A percentile compares a stretch with the other conserved stretches of the same genome.
Conservation (phyloP, 2,113 vertebrate genomes). For the Sylvicapra grimmia region DNA sequence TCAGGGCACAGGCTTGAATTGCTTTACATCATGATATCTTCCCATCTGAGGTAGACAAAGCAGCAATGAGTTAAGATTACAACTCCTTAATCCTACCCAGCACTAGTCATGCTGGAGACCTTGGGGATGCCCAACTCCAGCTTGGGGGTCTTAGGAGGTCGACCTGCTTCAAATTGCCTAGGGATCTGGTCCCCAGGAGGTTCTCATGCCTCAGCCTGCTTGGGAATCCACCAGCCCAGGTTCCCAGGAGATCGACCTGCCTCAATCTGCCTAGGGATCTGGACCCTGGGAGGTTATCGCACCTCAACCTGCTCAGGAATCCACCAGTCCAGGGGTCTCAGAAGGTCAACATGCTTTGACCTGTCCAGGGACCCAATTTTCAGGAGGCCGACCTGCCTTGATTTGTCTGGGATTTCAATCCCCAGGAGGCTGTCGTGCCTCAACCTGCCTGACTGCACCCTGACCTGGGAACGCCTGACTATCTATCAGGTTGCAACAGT, state of each 20-base stretch:
- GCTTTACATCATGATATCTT: neutral
- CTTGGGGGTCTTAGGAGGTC: fast-evolving
- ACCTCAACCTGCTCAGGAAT: too few species aligned
- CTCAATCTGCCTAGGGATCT: neutral
- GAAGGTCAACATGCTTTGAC: neutral
- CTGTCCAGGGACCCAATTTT: neutral
- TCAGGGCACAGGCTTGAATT: neutral
- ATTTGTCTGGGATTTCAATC: neutral
- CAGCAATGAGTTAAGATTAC: neutral
- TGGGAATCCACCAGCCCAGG: neutral
- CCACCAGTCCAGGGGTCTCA: fast-evolving
- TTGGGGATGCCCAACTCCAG: neutral
- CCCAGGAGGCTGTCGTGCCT: neutral
- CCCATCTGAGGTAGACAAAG: neutral
- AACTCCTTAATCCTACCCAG: neutral
- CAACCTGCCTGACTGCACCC: neutral
- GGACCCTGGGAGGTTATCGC: too few species aligned
- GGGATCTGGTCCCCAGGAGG: neutral
- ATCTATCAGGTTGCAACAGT: neutral
- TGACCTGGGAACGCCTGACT: fast-evolving
- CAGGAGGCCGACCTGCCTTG: neutral
- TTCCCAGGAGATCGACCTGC: neutral
- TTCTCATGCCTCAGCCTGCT: neutral
- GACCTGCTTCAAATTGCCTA: neutral
- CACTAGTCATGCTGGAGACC: neutral